Conservation (phyloP, 2,888 invertebrate species). For the Pogonocherus hispidulus region DNA sequence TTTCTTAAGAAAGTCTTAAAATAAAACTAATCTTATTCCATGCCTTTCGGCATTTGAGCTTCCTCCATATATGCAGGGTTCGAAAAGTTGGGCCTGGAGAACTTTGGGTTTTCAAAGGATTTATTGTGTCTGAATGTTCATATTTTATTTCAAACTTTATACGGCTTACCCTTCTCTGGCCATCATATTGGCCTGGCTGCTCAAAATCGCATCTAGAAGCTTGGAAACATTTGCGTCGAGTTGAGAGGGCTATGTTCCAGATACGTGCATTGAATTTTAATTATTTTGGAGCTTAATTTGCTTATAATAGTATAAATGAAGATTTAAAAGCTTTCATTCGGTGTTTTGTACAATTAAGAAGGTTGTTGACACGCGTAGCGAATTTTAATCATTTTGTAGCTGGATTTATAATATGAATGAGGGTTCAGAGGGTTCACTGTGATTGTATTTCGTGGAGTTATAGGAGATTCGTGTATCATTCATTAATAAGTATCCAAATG, state of each 20-base stretch:
- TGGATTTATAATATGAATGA: no score
- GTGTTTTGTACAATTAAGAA: no score
- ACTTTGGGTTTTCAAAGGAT: not conserved
- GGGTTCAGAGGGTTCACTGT: no score
- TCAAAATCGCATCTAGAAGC: not conserved
- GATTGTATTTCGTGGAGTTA: no score
- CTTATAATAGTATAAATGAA: no score
- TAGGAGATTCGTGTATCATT: no score
- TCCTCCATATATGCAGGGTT: not conserved
- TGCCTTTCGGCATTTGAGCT: not conserved
- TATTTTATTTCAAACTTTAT: conserved; percentile 6
- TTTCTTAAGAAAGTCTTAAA: not conserved
- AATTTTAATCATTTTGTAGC: not conserved
- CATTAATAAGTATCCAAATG: no score
- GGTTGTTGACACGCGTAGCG: not conserved
- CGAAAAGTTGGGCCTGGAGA: not conserved
- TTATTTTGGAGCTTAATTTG: no score
- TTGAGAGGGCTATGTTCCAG: no score
- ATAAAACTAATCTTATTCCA: conserved; percentile 9
- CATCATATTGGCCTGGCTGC: not conserved
- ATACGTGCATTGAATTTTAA: no score
- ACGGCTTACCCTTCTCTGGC: not conserved
- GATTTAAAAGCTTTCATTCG: no score
- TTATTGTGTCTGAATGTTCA: conserved; percentile 6
- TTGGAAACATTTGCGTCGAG: not conserved